Percentiles rank a stretch among this genome's conserved stretches.
phyloP scores from a whole-genome alignment of 1,140 invertebrate genomes.

The Leptoteleia sp. region DNA sequence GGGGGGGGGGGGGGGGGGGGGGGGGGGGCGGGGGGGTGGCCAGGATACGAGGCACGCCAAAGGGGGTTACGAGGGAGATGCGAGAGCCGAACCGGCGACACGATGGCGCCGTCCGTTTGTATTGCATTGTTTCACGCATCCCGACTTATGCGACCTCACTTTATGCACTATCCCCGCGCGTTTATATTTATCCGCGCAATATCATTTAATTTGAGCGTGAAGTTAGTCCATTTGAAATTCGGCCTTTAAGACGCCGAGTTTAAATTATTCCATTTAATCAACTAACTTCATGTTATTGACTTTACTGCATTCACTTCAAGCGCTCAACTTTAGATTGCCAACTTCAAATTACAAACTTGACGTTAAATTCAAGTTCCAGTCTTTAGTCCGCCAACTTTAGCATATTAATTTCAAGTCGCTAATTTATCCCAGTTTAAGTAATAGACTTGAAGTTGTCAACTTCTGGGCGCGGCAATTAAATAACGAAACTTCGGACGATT shows the following conservation, averaged over 20 bases:
- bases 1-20: not conserved
- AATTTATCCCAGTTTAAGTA: no score
- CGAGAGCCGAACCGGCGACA: conserved; percentile 43
- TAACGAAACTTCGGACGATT: no score
- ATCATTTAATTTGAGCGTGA: conserved; percentile 20
- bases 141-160: conserved; percentile 45
- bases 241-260: not conserved
- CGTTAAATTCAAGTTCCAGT: not conserved
- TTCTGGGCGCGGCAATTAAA: no score
- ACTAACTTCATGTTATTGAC: not conserved
- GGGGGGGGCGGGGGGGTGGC: conserved; percentile 28
- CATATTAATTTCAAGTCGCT: no score
- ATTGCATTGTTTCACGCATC: conserved; percentile 66
- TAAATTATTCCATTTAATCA: conserved; percentile 2
- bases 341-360: conserved; percentile 4
- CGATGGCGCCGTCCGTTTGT: conserved; percentile 64
- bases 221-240: conserved; percentile 1
- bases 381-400: no score
- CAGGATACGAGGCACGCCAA: conserved; percentile 46
- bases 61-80: conserved; percentile 46
- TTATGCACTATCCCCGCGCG: conserved; percentile 27
- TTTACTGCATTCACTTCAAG: conserved; percentile 3
- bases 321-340: not conserved
- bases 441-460: no score
- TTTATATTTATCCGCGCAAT: conserved; percentile 32